Conservation (phyloP, 1,140 invertebrate genomes). For the Drosophila sechellia region DNA sequence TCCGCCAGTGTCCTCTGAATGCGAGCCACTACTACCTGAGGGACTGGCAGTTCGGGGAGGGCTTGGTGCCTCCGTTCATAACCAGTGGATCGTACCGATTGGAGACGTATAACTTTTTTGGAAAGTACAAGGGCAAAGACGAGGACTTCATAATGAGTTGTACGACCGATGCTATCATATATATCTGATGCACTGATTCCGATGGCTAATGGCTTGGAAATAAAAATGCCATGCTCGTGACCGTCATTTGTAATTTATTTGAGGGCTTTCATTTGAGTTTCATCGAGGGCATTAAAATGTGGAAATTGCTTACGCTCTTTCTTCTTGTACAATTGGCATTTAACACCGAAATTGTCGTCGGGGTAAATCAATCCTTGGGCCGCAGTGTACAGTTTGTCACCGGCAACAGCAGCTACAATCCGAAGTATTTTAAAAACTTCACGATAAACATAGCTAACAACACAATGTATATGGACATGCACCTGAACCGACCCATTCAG, state of each 20-base stretch:
- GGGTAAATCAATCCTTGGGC: slow-evolving; percentile 3
- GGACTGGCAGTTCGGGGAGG: slow-evolving; percentile 50
- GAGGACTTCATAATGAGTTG: slow-evolving; percentile 63
- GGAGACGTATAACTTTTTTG: slow-evolving; percentile 54
- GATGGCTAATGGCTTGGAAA: slow-evolving; percentile 40
- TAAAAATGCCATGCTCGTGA: slow-evolving; percentile 8
- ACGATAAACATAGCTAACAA: slow-evolving; percentile 32
- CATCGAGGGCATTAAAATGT: slow-evolving; percentile 27
- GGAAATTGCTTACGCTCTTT: slow-evolving; percentile 15
- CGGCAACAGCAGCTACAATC: slow-evolving; percentile 38
- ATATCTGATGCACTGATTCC: slow-evolving; percentile 26
- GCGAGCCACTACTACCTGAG: slow-evolving; percentile 45
- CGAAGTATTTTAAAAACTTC: slow-evolving; percentile 65
- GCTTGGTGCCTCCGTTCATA: slow-evolving; percentile 53
- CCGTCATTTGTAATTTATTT: slow-evolving; percentile 10
- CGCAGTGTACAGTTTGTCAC: slow-evolving; percentile 40
- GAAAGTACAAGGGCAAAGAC: slow-evolving; percentile 43
- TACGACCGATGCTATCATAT: slow-evolving; percentile 42
- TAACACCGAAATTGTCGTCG: neutral
- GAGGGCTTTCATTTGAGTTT: slow-evolving; percentile 28
- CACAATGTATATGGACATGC: slow-evolving; percentile 58
- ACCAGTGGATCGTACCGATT: slow-evolving; percentile 48
- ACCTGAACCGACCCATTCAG: slow-evolving; percentile 39
- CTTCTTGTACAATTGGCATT: neutral
- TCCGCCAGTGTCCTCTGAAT: slow-evolving; percentile 46